Evolutionary conservation across 2,888 invertebrate species (phyloP), one percentile per base, ranked within the genome.

Genomic region (Andrena fulva): DNA sequence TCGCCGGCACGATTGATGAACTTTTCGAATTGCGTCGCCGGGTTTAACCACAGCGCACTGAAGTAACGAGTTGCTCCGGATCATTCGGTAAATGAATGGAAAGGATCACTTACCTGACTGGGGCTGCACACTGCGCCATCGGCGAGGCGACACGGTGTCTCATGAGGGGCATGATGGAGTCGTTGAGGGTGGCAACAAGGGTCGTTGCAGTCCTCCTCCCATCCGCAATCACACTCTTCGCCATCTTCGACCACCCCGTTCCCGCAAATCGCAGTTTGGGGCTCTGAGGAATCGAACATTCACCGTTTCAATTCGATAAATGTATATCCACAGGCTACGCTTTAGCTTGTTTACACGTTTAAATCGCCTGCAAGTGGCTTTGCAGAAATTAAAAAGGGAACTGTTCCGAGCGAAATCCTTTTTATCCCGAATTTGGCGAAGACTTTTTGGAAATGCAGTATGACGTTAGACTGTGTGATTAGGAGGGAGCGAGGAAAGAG

Each of bases 221-320:
- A 99, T 72, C 99, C 99, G 94, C 99, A 99, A 94, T 99, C 99
- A 93, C 99, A 99, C 94, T 99, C 97, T 94, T 99, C 99, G 24
- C 97, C 98, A 70, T 97, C 97, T 93, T 99, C 99, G 59, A 98
- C 98, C 63, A 99, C 98, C 42, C 98, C 98, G 94, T 99, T 99
- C 73, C 99, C 99, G 94, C 99, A 99, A 92, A 99, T 98, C 0
- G 99, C 97, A 77, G 96, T 97, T 93, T 98, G 97, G 35, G 98
- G 97, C 93, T 98, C 98, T 97, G 94, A 6, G 94, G 92, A 78
- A 82, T 82, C 82, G 89, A 88, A 85, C 86, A 88, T 89, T 88
- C 84, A 83, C 80, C 77, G 80, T 83, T 75, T 77, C 31, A 67
- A 42, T 69, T 52, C 54, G 54, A 62, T 66, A 33, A 60, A 75